Base-by-base conservation (phyloP, 1,140 invertebrate genomes). In the Mya arenaria region DNA sequence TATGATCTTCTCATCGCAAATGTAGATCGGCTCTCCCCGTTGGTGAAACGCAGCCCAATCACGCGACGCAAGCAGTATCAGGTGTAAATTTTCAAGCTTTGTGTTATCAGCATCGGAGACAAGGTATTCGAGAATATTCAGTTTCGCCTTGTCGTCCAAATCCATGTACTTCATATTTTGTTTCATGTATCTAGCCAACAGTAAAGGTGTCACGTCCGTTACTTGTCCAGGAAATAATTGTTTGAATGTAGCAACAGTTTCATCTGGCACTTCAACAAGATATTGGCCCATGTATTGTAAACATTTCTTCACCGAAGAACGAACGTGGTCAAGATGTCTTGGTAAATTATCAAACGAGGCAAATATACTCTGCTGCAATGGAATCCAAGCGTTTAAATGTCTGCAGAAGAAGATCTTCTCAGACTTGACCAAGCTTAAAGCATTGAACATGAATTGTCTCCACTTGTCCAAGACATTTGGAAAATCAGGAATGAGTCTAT, bases 291-390 rank as follows among this genome's bases (percentile, higher is more conserved):
- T 19, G 10, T 23, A 13, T 55, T 37, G 28, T 34, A 68, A 19
- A 36, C 44, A 37, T 55, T 32, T 36, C 6, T 52, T 52, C 10
- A 78, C 63, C 30, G 74, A 28, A 15, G 8, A 19, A 30, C 13
- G 4, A 10, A 65, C 63, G 19, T 28, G 15, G 1, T 37, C 34
- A 5, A 44, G 36, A 15, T 78, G 30, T 15, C 15, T 23, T 17
- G 41, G 44, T 25, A 78, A 30, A 5, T 32, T 17, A 10, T 5
- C n/a, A 56, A 81, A 81, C 13, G 78, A 72, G 30, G 78, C 68
- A 73, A 81, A 81, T n/a, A 25, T 62, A 4, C 55, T 41, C 6
- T 81, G 56, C 13, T 4, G 30, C 10, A 72, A n/a, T 0, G 36
- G 25, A 10, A 72, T 44, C 78, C 78, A 81, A 23, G 28, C 28